phyloP scores from a whole-genome alignment of 2,797 vertebrate genomes.

The Lagodon rhomboides region DNA sequence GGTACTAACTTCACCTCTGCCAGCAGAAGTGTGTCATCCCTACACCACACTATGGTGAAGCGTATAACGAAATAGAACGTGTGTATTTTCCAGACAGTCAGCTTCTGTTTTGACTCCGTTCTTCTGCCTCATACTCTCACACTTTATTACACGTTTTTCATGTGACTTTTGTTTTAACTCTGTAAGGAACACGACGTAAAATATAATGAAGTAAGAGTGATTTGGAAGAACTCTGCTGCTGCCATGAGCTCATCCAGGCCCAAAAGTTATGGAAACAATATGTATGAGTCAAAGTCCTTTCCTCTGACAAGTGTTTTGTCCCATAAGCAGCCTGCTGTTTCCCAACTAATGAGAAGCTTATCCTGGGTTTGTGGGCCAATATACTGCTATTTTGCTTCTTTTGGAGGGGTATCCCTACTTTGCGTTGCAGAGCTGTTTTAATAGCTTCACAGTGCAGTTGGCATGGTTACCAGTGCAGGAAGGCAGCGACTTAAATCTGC shows the following conservation, averaged over 20 bases:
- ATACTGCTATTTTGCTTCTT: constrained; percentile 72
- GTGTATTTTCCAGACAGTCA: neutral
- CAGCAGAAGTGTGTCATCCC: too few species aligned
- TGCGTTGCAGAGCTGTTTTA: constrained; percentile 78
- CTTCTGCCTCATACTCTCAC: neutral
- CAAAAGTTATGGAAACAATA: constrained; percentile 74
- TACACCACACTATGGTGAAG: too few species aligned
- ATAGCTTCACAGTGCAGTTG: constrained; percentile 82
- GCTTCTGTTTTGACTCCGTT: neutral
- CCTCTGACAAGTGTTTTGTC: constrained; percentile 68
- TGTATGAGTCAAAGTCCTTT: constrained; percentile 76
- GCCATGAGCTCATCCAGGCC: constrained; percentile 66
- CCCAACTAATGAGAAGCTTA: constrained; percentile 86
- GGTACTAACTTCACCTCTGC: too few species aligned
- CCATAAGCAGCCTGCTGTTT: constrained; percentile 75
- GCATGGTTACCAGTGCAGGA: constrained; percentile 81
- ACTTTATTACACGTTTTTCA: neutral
- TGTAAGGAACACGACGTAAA: neutral
- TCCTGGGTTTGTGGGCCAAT: constrained; percentile 74
- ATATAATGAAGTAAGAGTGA: neutral
- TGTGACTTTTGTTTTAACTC: neutral
- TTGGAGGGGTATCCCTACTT: constrained; percentile 67
- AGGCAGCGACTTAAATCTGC: constrained; percentile 78
- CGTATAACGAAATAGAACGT: neutral
- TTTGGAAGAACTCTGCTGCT: constrained; percentile 21